phyloP scores from a whole-genome alignment of 2,888 invertebrate genomes.

The Spisula subtruncata region DNA sequence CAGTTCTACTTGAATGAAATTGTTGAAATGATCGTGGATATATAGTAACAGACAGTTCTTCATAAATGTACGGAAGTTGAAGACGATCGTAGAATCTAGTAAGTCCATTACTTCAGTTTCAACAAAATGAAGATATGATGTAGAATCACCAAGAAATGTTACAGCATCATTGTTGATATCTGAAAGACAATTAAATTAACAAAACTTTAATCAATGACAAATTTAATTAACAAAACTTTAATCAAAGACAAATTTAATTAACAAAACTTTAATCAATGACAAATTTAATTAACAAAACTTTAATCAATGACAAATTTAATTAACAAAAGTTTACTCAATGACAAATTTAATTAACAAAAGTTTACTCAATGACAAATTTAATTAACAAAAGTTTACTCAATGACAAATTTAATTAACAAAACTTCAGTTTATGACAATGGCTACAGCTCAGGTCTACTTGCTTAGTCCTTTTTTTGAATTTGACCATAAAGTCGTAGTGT shows the following conservation, averaged over 20 bases:
- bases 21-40: slow-evolving; percentile 97
- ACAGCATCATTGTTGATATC: slow-evolving; percentile 96
- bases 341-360: too few relatives aligned
- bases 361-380: too few relatives aligned
- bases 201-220: slow-evolving; percentile 95
- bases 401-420: neutral
- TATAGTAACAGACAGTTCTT: slow-evolving; percentile 92
- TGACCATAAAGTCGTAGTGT: too few relatives aligned
- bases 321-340: too few relatives aligned
- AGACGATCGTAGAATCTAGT: slow-evolving; percentile 93
- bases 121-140: slow-evolving; percentile 91
- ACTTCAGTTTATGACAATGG: neutral
- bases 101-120: slow-evolving; percentile 90
- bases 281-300: too few relatives aligned
- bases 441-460: neutral
- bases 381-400: too few relatives aligned
- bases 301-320: too few relatives aligned
- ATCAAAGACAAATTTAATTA: too few relatives aligned
- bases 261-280: too few relatives aligned
- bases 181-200: slow-evolving; percentile 89
- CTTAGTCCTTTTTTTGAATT: too few relatives aligned
- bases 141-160: slow-evolving; percentile 94
- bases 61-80: slow-evolving; percentile 96
- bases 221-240: too few relatives aligned
- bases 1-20: slow-evolving; percentile 92